Percentiles rank a stretch among this genome's conserved stretches.
These are phyloP conservation scores for Muschampia plurimacula DNA, from an alignment of 2,888 invertebrate genomes.

Conservation along the genomic window DNA sequence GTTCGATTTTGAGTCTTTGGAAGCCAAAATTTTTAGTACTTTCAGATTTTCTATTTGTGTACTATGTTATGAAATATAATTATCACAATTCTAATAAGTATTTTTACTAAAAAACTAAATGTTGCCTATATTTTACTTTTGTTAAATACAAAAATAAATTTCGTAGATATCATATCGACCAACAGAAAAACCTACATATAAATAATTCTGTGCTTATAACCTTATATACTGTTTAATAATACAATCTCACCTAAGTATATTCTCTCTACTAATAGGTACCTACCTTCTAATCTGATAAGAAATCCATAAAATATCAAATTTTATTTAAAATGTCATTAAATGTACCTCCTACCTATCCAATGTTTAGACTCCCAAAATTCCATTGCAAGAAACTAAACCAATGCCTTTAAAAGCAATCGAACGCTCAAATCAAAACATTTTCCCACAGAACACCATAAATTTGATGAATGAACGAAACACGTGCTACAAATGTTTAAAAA, in stretches of 20 bases:
- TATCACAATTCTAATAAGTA: too few species aligned
- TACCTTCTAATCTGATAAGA: not conserved
- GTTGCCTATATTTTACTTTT: not conserved
- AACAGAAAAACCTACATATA: too few species aligned
- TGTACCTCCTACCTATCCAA: not conserved
- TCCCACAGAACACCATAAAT: constrained; percentile 83
- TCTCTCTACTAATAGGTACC: not conserved
- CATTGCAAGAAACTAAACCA: constrained; percentile 4
- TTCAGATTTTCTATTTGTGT: not conserved
- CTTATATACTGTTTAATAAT: too few species aligned
- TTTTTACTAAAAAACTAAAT: too few species aligned
- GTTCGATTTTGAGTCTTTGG: constrained; percentile 2
- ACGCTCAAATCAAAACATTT: constrained; percentile 76
- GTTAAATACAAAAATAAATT: too few species aligned
- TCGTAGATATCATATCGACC: too few species aligned
- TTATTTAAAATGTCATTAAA: not conserved
- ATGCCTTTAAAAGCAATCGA: constrained; percentile 51
- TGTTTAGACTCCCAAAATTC: not conserved
- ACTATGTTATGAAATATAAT: not conserved
- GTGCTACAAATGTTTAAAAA: constrained; percentile 85
- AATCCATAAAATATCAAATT: not conserved
- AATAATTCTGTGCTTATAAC: too few species aligned
- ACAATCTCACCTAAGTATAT: too few species aligned
- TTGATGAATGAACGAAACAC: constrained; percentile 85
- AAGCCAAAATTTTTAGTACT: not conserved